phyloP scores from a whole-genome alignment of 1,140 invertebrate species.

The Cotesia typhae region DNA sequence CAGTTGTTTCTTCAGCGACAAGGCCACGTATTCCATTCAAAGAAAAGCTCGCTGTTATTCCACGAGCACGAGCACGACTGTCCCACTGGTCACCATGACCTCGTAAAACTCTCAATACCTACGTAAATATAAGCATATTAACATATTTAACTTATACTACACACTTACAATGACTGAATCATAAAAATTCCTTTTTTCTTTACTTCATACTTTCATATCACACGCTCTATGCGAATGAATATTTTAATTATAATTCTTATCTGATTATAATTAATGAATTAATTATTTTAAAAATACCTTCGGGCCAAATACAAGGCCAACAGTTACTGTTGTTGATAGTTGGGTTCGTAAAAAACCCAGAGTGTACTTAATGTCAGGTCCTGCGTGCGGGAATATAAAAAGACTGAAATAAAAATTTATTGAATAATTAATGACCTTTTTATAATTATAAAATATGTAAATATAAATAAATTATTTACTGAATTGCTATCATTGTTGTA shows the following conservation, averaged over 20 bases:
- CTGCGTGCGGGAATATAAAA: slow-evolving; percentile 83
- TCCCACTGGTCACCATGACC: slow-evolving; percentile 90
- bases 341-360: slow-evolving; percentile 88
- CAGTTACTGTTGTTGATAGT: slow-evolving; percentile 85
- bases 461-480: slow-evolving; percentile 74
- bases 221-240: not conserved
- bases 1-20: slow-evolving; percentile 80
- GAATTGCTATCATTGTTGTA: slow-evolving; percentile 87
- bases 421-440: slow-evolving; percentile 9
- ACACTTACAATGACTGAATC: not conserved
- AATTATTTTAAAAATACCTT: slow-evolving; percentile 69
- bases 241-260: not conserved
- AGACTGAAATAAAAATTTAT: slow-evolving; percentile 63
- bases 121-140: slow-evolving; percentile 1
- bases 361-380: slow-evolving; percentile 88
- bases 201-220: not conserved
- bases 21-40: slow-evolving; percentile 81
- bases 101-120: slow-evolving; percentile 80
- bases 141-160: not conserved
- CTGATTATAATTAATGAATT: no score
- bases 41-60: slow-evolving; percentile 84
- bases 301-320: slow-evolving; percentile 84
- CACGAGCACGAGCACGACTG: slow-evolving; percentile 78
- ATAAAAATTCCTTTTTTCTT: slow-evolving; percentile 2
- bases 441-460: slow-evolving; percentile 45